Evolutionary conservation across 2,113 vertebrate genomes (phyloP).

Genomic region (Collichthys lucidus): DNA sequence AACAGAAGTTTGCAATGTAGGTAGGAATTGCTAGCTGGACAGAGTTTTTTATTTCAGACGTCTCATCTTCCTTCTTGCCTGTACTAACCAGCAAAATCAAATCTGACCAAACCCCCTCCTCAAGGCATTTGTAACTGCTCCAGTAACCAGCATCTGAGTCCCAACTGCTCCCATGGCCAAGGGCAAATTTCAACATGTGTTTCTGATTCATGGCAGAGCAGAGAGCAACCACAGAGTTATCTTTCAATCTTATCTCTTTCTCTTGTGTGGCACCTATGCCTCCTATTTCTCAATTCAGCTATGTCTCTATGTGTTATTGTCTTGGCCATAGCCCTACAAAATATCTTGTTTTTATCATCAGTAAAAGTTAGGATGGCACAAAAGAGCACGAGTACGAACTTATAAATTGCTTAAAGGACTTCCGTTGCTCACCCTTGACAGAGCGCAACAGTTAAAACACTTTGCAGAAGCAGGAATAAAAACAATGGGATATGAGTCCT

Average conservation of each 20-base stretch:
- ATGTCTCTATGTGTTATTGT: not conserved
- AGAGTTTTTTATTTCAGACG: conserved; percentile 15
- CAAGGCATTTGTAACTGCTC: conserved; percentile 20
- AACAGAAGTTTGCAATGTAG: not conserved
- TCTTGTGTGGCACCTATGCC: conserved; percentile 22
- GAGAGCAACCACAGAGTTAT: conserved; percentile 56
- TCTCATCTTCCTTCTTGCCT: conserved; percentile 1
- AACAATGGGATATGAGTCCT: conserved; percentile 18
- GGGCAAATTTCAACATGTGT: conserved; percentile 58
- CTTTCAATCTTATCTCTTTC: conserved; percentile 49
- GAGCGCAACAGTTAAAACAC: not conserved
- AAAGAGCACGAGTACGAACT: not conserved
- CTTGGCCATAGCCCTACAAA: not conserved
- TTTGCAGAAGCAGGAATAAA: conserved; percentile 12
- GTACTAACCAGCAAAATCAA: conserved; percentile 24
- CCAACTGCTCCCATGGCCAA: conserved; percentile 29
- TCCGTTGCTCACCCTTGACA: not conserved
- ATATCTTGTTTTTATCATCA: conserved; percentile 2
- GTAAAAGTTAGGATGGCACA: not conserved
- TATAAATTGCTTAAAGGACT: conserved; percentile 3
- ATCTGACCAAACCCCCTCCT: conserved; percentile 32
- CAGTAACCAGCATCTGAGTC: conserved; percentile 25
- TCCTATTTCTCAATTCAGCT: conserved; percentile 27
- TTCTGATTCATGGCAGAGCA: conserved; percentile 58
- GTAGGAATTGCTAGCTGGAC: not conserved